A percentile compares a stretch with the other conserved stretches of the same genome.
phyloP scores from a whole-genome alignment of 2,888 invertebrate genomes.

The Drosophila glabriapex region DNA sequence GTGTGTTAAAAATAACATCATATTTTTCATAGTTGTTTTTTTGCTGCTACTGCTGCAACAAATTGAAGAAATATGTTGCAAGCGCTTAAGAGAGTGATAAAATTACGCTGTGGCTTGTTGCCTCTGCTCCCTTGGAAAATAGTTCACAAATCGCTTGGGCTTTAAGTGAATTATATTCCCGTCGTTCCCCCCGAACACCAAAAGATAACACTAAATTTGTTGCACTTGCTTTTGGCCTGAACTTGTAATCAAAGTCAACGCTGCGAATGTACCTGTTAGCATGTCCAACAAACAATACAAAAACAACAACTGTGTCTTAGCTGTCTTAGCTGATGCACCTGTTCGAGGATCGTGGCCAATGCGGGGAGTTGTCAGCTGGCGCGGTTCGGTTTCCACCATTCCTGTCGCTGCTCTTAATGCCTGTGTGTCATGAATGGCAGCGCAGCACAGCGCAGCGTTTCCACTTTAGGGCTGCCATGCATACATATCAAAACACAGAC shows the following conservation, averaged over 20 bases:
- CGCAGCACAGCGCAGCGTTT: constrained; percentile 73
- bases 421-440: constrained; percentile 82
- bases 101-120: constrained; percentile 49
- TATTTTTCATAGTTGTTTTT: constrained; percentile 64
- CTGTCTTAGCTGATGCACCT: constrained; percentile 47
- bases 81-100: constrained; percentile 62
- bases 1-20: constrained; percentile 81
- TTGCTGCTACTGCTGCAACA: constrained; percentile 31
- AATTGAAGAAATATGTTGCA: constrained; percentile 79
- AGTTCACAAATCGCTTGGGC: constrained; percentile 76
- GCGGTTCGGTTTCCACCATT: constrained; percentile 32
- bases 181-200: constrained; percentile 6
- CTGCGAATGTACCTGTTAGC: constrained; percentile 77
- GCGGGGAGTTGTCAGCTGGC: background rate
- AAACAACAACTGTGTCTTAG: constrained; percentile 13
- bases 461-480: constrained; percentile 71
- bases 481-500: constrained; percentile 20
- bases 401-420: constrained; percentile 77
- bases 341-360: constrained; percentile 7
- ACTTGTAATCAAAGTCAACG: constrained; percentile 74
- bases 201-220: constrained; percentile 60
- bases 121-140: constrained; percentile 51
- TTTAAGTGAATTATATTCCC: constrained; percentile 57
- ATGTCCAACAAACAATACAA: constrained; percentile 45
- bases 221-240: constrained; percentile 44